phyloP scores from a whole-genome alignment of 2,888 invertebrate genomes.

The Ischnura elegans region DNA sequence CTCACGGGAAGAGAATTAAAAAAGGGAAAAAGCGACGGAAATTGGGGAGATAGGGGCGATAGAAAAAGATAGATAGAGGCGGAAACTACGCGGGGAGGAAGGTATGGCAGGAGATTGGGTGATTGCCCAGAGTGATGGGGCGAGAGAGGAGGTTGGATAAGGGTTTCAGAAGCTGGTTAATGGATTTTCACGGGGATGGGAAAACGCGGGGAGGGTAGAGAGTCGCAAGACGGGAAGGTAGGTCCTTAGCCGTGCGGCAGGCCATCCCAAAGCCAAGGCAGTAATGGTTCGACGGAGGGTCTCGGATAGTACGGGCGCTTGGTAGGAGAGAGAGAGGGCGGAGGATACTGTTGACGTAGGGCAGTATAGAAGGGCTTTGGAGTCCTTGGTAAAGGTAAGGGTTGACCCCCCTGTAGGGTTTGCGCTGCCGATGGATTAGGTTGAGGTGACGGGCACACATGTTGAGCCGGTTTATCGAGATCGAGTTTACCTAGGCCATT shows the following conservation, averaged over 20 bases:
- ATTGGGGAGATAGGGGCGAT: not conserved
- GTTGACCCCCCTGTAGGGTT: not conserved
- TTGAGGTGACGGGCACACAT: not conserved
- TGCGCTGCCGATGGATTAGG: not conserved
- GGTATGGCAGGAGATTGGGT: not conserved
- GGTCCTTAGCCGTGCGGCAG: not conserved
- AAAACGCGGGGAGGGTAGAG: not conserved
- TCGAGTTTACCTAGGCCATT: not conserved
- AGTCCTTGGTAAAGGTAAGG: not conserved
- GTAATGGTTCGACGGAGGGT: not conserved
- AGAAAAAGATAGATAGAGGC: not conserved
- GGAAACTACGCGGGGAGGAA: not conserved
- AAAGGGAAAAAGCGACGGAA: not conserved
- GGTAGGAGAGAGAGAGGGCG: not conserved
- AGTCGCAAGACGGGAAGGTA: not conserved
- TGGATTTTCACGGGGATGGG: slow-evolving; percentile 2
- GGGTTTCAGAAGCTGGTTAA: not conserved
- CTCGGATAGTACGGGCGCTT: not conserved
- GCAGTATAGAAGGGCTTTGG: not conserved
- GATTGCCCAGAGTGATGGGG: slow-evolving; percentile 21
- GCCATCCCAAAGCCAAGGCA: not conserved
- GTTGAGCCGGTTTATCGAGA: not conserved
- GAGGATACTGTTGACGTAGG: not conserved
- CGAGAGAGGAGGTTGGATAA: slow-evolving; percentile 19
- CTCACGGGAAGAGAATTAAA: not conserved